phyloP scores from a whole-genome alignment of 2,797 vertebrate genomes.

The Phoxinus dragarum region DNA sequence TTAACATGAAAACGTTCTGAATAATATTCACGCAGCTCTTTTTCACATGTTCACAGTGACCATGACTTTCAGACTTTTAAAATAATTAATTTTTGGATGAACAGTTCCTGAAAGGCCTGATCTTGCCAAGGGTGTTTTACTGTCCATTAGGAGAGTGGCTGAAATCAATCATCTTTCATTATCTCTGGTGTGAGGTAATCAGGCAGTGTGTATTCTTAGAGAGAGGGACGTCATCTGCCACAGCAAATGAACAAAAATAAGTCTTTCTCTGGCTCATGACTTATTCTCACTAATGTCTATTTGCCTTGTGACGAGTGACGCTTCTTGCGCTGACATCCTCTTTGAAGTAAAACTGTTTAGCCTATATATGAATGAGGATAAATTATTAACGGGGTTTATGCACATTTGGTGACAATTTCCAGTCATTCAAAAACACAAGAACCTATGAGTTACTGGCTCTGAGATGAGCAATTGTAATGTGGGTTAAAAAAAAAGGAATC shows the following conservation, averaged over 20 bases:
- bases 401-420: constrained; percentile 17
- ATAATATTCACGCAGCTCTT: background rate
- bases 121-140: constrained; percentile 33
- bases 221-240: constrained; percentile 38
- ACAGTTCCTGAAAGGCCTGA: constrained; percentile 27
- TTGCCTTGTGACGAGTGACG: constrained; percentile 22
- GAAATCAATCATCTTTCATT: constrained; percentile 54
- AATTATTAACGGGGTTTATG: background rate
- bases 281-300: constrained; percentile 39
- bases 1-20: background rate
- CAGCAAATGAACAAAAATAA: constrained; percentile 41
- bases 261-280: constrained; percentile 38
- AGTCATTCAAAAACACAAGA: constrained; percentile 37
- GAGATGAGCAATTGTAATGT: constrained; percentile 39
- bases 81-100: background rate
- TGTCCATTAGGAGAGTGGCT: constrained; percentile 40
- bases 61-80: background rate
- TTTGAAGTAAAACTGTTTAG: constrained; percentile 27
- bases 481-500: constrained; percentile 25
- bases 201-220: constrained; percentile 42
- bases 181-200: constrained; percentile 46
- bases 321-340: constrained; percentile 16
- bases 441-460: constrained; percentile 8
- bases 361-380: background rate
- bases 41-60: background rate